These are phyloP conservation scores for Ceriagrion tenellum DNA, from an alignment of 2,888 invertebrate genomes.

Conservation along the genomic window DNA sequence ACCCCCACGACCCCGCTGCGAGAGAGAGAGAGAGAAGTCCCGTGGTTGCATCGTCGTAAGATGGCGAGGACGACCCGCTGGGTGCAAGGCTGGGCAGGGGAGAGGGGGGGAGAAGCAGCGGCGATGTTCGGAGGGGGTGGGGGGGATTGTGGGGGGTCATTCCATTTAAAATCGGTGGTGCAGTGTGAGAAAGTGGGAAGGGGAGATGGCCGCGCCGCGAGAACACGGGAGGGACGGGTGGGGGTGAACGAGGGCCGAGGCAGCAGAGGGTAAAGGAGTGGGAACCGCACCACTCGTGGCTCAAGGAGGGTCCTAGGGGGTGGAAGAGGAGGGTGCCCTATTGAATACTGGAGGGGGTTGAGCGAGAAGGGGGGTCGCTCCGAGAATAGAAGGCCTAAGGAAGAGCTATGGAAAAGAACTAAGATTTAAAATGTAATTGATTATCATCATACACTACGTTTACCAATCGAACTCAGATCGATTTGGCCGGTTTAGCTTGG, in stretches of 20 bases:
- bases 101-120: background rate
- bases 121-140: background rate
- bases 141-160: background rate
- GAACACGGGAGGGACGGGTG: too few species aligned
- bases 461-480: too few species aligned
- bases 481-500: too few species aligned
- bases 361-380: background rate
- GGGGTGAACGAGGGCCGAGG: too few species aligned
- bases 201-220: background rate
- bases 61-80: background rate
- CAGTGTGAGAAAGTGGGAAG: conserved; percentile 1
- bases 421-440: too few species aligned
- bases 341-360: background rate
- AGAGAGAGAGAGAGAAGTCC: background rate
- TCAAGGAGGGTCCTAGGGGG: background rate
- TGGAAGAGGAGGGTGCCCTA: background rate
- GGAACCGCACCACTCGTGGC: background rate
- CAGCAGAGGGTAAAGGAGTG: too few species aligned
- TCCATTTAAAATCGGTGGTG: background rate
- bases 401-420: background rate
- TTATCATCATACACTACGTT: too few species aligned
- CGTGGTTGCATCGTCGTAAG: background rate
- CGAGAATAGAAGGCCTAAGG: background rate
- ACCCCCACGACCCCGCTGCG: background rate
- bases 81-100: background rate